Evolutionary conservation across 2,888 invertebrate genomes (phyloP), one percentile per base, ranked within the genome.

Genomic region (Xanthia togata): DNA sequence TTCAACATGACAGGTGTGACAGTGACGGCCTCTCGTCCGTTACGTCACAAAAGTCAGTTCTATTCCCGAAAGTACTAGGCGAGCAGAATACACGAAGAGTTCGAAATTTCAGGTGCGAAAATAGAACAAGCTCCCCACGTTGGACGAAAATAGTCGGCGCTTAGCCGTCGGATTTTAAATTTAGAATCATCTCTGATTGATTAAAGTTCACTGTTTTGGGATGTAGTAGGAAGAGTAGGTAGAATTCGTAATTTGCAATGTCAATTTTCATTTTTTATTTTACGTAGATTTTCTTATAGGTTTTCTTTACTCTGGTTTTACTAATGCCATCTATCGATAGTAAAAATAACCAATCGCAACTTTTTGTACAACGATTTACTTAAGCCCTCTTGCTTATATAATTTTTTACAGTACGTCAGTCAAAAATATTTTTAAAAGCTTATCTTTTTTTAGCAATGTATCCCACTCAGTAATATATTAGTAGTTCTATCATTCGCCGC

Each of bases 31-130:
- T 89, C 92, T 92, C 91, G 93, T 96, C 96, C 90, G 89, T 94
- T 96, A 95, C 96, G 96, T 96, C 96, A 96, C 94, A 92, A 93
- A 91, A 93, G 93, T 94, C 95, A 94, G 90, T 92, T 91, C 87
- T 85, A 89, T 91, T 91, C 91, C 93, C 92, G 90, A 89, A 89
- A 87, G 92, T 96, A 96, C 96, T 90, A 96, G 96, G 96, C 88
- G 86, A 91, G 17, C 93, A 96, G 90, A 91, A 92, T 53, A 55
- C 62, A 47, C 57, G 71, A 90, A 87, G 92, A 93, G 93, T 85
- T 92, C 41, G 44, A 73, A 84, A 90, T 86, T 82, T 89, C 92
- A 92, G 94, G 92, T 93, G 93, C 92, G 89, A 90, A 95, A 96
- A 96, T 96, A 96, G 95, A 95, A 92, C 91, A 84, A 83, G 89